Evolutionary conservation across 2,888 invertebrate species (phyloP), one percentile per base, ranked within the genome.

Genomic region (Alitta virens): DNA sequence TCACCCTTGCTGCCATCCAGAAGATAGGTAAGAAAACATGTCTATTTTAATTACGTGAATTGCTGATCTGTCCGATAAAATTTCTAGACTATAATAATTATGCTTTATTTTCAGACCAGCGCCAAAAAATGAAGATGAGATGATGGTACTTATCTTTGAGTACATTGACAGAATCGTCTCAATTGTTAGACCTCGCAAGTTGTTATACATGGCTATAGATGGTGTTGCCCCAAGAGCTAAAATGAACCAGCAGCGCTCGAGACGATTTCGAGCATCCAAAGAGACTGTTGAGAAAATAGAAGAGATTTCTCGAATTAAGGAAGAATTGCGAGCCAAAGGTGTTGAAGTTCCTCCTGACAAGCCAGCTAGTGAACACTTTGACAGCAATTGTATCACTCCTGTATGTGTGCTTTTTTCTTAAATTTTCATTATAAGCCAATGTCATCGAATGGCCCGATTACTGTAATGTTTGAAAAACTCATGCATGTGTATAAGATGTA

Each of bases 81-180:
- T 9, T 27, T 7, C n/a, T n/a, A 53, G 21, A 21, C 5, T 46
- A 12, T 16, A 9, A 46, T 46, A 46, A 42, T 59, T 3, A 12
- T 33, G 33, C 5, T 33, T 33, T 33, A 33, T 62, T 43, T 55
- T 63, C 26, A 87, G 87, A 68, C 94, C 97, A 1, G 90, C 98
- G 0, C 99, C 99, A 0, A 93, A 92, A 83, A 92, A 95, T 84
- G 99, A 99, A 82, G 97, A 98, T 77, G 99, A 99, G 86, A 99
- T 99, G 99, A 99, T 99, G 96, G 87, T 95, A 54, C 92, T 94
- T 52, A 99, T 99, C 78, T 99, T 99, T 81, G 97, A 97, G 75
- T 98, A 96, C 82, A 97, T 99, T 69, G 99, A 99, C 83, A 86
- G 97, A 64, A 86, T 99, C 64, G 93, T 98, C 83, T 86, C 89